phyloP scores from a whole-genome alignment of 2,113 vertebrate species.

The Danio rerio region DNA sequence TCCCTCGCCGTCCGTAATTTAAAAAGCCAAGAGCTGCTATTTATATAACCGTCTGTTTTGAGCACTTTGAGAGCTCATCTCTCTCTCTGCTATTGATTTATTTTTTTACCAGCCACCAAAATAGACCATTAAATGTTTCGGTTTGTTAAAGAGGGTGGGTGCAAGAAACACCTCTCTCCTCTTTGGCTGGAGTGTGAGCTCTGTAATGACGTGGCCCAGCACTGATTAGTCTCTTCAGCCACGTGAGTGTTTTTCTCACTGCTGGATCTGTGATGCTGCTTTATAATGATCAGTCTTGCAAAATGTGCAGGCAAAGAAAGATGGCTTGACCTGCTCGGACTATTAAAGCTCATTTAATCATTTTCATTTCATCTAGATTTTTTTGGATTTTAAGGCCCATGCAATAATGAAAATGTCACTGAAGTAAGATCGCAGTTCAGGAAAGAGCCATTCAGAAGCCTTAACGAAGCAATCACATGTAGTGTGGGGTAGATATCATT shows the following conservation, averaged over 20 bases:
- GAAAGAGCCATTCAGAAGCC: neutral
- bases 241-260: constrained; percentile 18
- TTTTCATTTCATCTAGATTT: no score
- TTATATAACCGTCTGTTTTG: constrained; percentile 54
- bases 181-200: neutral
- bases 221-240: neutral
- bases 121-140: constrained; percentile 21
- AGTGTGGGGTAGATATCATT: no score
- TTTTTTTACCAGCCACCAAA: constrained; percentile 8
- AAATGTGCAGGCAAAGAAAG: neutral
- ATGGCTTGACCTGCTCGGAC: neutral
- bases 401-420: no score
- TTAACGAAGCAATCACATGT: no score
- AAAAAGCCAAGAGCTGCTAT: constrained; percentile 31
- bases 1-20: constrained; percentile 36
- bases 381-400: no score
- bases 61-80: neutral
- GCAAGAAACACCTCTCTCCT: constrained; percentile 27
- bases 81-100: neutral
- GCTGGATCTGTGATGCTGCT: constrained; percentile 3
- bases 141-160: neutral
- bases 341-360: no score
- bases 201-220: constrained; percentile 26
- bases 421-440: neutral
- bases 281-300: neutral